Conservation (phyloP, 2,797 vertebrate species). For the Benthosema pterotum region DNA sequence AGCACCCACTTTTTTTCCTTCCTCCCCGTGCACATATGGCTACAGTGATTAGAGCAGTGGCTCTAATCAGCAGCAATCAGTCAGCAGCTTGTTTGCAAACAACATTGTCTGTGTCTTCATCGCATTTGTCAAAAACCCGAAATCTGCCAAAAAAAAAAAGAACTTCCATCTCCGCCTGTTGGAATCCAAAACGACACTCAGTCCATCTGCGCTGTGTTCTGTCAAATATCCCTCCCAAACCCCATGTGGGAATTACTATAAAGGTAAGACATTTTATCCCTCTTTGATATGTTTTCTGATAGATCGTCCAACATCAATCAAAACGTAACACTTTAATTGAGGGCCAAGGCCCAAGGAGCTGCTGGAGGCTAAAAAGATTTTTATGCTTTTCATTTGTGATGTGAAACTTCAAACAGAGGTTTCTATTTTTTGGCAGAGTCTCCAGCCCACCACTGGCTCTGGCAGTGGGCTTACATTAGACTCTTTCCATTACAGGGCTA, state of each 20-base stretch:
- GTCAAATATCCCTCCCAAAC: constrained; percentile 20
- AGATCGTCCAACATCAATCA: constrained; percentile 39
- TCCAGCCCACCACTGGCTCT: constrained; percentile 47
- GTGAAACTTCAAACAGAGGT: constrained; percentile 62
- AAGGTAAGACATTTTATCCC: constrained; percentile 27
- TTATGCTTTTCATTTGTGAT: constrained; percentile 50
- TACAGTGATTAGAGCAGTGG: constrained; percentile 30
- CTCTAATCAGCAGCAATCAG: too few relatives aligned
- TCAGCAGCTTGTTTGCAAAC: constrained; percentile 33
- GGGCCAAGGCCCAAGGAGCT: constrained; percentile 22
- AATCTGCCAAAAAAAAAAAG: constrained; percentile 38
- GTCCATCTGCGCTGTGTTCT: constrained; percentile 30
- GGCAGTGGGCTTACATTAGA: constrained; percentile 49
- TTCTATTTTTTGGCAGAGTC: constrained; percentile 37
- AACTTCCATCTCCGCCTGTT: constrained; percentile 34
- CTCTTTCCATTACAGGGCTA: constrained; percentile 68
- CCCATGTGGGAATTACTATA: constrained; percentile 13
- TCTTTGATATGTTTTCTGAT: constrained; percentile 28
- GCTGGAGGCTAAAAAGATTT: constrained; percentile 28
- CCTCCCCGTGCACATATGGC: constrained; percentile 28
- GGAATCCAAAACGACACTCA: constrained; percentile 25
- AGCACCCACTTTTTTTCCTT: too few relatives aligned
- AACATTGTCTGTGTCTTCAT: constrained; percentile 44
- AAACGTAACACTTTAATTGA: constrained; percentile 31
- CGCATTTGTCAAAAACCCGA: constrained; percentile 57